phyloP scores from a whole-genome alignment of 2,113 vertebrate genomes.

The Pelvicachromis taeniatus region DNA sequence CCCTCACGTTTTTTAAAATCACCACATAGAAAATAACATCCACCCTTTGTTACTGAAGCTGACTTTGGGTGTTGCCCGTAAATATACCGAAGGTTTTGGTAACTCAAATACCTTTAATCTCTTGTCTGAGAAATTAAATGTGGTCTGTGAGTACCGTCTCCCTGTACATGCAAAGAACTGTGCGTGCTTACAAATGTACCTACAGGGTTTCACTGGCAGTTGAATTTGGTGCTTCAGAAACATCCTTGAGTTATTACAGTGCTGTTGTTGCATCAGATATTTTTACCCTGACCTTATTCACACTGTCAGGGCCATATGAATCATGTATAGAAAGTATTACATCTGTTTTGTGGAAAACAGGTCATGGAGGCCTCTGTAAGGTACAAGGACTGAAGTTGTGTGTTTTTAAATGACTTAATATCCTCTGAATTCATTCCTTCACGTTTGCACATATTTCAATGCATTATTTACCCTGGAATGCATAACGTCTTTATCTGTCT shows the following conservation, averaged over 20 bases:
- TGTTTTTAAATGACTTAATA: slow-evolving; percentile 21
- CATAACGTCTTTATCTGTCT: slow-evolving; percentile 44
- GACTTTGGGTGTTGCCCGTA: slow-evolving; percentile 17
- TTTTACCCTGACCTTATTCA: neutral
- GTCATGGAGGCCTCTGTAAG: neutral
- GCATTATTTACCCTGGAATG: slow-evolving; percentile 49
- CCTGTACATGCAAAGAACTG: neutral
- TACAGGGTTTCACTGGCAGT: neutral
- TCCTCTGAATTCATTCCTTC: slow-evolving; percentile 24
- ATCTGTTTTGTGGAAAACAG: neutral
- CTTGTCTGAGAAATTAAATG: slow-evolving; percentile 38
- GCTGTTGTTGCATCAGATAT: neutral
- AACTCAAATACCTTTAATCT: slow-evolving; percentile 45
- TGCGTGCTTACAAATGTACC: neutral
- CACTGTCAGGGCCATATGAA: neutral
- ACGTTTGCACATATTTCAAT: slow-evolving; percentile 28
- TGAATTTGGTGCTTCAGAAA: neutral
- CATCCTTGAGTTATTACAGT: neutral
- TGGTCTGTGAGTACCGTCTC: neutral
- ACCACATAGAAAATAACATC: slow-evolving; percentile 14
- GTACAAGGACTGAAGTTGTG: neutral
- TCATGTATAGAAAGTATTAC: neutral
- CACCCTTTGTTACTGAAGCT: slow-evolving; percentile 5
- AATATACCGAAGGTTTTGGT: slow-evolving; percentile 8
- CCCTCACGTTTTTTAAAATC: slow-evolving; percentile 31